Base-by-base conservation (phyloP, 2,888 invertebrate genomes). In the Xestia ashworthii region DNA sequence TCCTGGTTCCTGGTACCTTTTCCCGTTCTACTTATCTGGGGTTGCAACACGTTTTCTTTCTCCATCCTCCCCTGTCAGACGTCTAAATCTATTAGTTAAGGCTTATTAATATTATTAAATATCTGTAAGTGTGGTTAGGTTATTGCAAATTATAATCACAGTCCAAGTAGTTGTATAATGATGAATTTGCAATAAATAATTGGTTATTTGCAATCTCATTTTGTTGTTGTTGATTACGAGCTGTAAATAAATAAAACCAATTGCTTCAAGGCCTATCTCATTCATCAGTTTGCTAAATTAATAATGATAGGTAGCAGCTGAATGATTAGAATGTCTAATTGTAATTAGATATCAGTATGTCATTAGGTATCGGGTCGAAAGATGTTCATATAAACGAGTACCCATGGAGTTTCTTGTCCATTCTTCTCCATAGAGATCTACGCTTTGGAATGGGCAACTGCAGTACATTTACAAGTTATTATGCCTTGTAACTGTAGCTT, bases 121-220 rank as follows among this genome's bases (percentile, higher is more conserved):
- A 48, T 74, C 41, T n/a, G 14, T 50, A 2, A 41, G 14, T 77
- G 60, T n/a, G 60, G 62, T 76, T 50, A 44, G 32, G 19, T 38
- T 14, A 53, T 64, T 64, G 11, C 32, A 50, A 48, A 50, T 41
- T 44, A 64, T 46, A 38, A 44, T n/a, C n/a, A 38, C 12, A 50
- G 22, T 12, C 6, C 16, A 50, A 78, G 14, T 64, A 16, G 44
- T 46, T 46, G 3, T 9, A 78, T 76, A 76, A 3, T 38, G n/a
- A 78, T 25, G 46, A 55, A 78, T 19, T 65, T 25, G 46, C 78
- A 55, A 38, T 3, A 65, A 2, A 32, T 50, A 77, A n/a, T 48
- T 8, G 12, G 5, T 44, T 77, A 16, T 50, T 62, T 62, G 41
- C 41, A 75, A 78, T 50, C 38, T 77, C 9, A 77, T 77, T 62